phyloP scores from a whole-genome alignment of 2,888 invertebrate species.

The Stratiomys singularior region DNA sequence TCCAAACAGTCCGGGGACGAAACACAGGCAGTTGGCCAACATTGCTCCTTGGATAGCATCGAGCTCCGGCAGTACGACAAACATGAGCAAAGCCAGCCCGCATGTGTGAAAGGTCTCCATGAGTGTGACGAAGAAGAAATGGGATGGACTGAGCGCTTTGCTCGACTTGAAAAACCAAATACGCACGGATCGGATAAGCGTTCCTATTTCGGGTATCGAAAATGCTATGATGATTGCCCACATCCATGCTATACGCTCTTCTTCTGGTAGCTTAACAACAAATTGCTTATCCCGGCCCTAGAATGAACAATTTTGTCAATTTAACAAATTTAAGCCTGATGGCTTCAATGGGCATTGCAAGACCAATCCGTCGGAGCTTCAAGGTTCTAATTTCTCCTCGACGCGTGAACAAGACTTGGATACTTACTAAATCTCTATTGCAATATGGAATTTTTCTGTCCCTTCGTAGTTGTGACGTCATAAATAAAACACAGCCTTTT shows the following conservation, averaged over 20 bases:
- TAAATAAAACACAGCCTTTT: slow-evolving; percentile 88
- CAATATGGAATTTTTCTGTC: slow-evolving; percentile 82
- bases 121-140: slow-evolving; percentile 72
- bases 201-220: slow-evolving; percentile 88
- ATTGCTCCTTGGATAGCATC: slow-evolving; percentile 96
- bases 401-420: too few species aligned
- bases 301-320: slow-evolving; percentile 54
- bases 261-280: slow-evolving; percentile 81
- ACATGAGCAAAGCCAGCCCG: slow-evolving; percentile 87
- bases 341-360: too few species aligned
- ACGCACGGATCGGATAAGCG: slow-evolving; percentile 83
- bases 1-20: slow-evolving; percentile 80
- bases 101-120: slow-evolving; percentile 90
- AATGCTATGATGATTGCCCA: slow-evolving; percentile 91
- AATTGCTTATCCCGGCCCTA: slow-evolving; percentile 88
- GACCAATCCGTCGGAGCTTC: too few species aligned
- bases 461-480: slow-evolving; percentile 88
- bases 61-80: slow-evolving; percentile 88
- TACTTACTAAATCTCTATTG: slow-evolving; percentile 82
- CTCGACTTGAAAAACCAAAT: slow-evolving; percentile 93
- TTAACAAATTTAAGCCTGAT: too few species aligned
- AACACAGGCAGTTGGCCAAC: slow-evolving; percentile 94
- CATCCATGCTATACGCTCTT: slow-evolving; percentile 91
- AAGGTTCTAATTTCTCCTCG: too few species aligned
- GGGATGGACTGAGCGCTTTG: slow-evolving; percentile 71